phyloP scores from a whole-genome alignment of 2,888 invertebrate species.

The Ochropleura plecta region DNA sequence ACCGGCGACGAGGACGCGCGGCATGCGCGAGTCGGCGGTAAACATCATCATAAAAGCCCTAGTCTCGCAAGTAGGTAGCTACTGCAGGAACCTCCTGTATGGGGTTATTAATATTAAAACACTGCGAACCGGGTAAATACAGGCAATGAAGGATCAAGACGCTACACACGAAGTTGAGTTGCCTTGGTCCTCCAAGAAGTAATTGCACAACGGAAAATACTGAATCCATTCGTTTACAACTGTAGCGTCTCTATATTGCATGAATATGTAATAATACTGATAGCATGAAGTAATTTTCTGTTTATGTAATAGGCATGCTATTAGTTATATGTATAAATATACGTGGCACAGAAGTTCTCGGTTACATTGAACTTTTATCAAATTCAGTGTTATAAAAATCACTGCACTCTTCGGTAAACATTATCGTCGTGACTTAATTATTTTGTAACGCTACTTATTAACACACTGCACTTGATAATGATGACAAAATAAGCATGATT shows the following conservation, averaged over 20 bases:
- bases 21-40: constrained; percentile 77
- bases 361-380: constrained; percentile 59
- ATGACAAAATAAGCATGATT: constrained; percentile 10
- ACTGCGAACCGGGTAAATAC: constrained; percentile 81
- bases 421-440: constrained; percentile 12
- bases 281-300: constrained; percentile 11
- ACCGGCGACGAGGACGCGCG: constrained; percentile 68
- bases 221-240: constrained; percentile 6
- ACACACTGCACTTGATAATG: constrained; percentile 4
- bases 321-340: constrained; percentile 3
- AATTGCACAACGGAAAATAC: constrained; percentile 37
- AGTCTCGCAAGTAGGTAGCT: constrained; percentile 74
- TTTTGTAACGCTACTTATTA: constrained; percentile 39
- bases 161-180: constrained; percentile 74
- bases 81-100: constrained; percentile 82
- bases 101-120: constrained; percentile 88
- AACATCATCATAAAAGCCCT: constrained; percentile 86
- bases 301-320: background rate
- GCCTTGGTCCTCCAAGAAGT: constrained; percentile 67
- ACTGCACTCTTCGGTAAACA: constrained; percentile 35
- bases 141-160: constrained; percentile 73
- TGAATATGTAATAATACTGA: background rate
- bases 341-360: constrained; percentile 39
- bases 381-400: constrained; percentile 35
- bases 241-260: background rate